Percentiles rank a stretch among this genome's conserved stretches.
These are phyloP conservation scores for Sitta europaea DNA, from an alignment of 2,113 vertebrate genomes.

Conservation along the genomic window DNA sequence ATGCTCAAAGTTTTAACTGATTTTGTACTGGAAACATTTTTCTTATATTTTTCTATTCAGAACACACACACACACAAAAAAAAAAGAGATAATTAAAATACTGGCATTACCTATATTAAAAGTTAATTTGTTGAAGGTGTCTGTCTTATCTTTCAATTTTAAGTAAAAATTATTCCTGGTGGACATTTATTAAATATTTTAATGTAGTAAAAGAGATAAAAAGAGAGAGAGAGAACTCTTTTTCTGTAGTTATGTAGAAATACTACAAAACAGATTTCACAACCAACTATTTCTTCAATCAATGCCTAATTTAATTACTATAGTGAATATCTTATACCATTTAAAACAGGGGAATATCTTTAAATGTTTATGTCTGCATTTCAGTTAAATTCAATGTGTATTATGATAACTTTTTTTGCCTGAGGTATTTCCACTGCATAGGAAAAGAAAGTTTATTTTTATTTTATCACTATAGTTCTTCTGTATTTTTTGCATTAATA, in stretches of 20 bases:
- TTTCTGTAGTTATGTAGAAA: not conserved
- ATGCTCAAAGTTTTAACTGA: not conserved
- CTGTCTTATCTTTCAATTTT: constrained; percentile 10
- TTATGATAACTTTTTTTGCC: constrained; percentile 36
- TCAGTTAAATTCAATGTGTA: constrained; percentile 46
- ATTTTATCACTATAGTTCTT: constrained; percentile 34
- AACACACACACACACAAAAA: not conserved
- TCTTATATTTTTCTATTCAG: constrained; percentile 15
- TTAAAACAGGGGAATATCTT: constrained; percentile 34
- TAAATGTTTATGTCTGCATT: constrained; percentile 53
- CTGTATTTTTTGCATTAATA: constrained; percentile 55
- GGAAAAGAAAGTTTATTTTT: constrained; percentile 62
- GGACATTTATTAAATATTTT: constrained; percentile 51
- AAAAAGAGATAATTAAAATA: not conserved
- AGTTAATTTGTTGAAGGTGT: constrained; percentile 22
- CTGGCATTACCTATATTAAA: constrained; percentile 11
- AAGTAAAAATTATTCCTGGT: constrained; percentile 54
- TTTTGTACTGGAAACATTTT: not conserved
- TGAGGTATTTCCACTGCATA: constrained; percentile 30
- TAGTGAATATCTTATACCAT: constrained; percentile 46
- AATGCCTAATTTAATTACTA: constrained; percentile 33
- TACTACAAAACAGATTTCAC: constrained; percentile 18
- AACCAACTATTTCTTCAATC: constrained; percentile 28
- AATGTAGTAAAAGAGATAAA: constrained; percentile 7
- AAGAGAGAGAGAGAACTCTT: not conserved